These are phyloP conservation scores for Campopleginae sp. DNA, from an alignment of 2,888 invertebrate species.

Conservation along the genomic window DNA sequence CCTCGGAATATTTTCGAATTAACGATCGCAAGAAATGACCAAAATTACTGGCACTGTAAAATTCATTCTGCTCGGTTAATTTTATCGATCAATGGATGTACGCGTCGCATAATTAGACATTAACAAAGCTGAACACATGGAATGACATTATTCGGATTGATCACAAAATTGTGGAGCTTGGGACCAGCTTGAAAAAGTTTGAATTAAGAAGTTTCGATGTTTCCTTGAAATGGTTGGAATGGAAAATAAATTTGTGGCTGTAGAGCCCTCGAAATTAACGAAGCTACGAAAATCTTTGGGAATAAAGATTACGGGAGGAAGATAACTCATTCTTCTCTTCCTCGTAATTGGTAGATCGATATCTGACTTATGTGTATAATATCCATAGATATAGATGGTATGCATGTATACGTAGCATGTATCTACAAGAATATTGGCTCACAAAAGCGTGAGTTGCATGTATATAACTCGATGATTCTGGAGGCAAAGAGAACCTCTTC, in stretches of 20 bases:
- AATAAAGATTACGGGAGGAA: constrained; percentile 21
- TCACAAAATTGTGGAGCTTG: neutral
- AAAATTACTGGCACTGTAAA: neutral
- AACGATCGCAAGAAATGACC: neutral
- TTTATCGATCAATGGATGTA: neutral
- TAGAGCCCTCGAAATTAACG: neutral
- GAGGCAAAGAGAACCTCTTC: constrained; percentile 60
- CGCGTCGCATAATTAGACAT: neutral
- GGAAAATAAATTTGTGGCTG: constrained; percentile 27
- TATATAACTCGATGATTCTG: constrained; percentile 54
- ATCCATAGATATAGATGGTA: neutral
- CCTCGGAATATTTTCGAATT: neutral
- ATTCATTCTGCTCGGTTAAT: neutral
- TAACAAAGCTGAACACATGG: neutral
- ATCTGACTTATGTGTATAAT: constrained; percentile 7
- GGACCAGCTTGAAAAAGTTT: neutral
- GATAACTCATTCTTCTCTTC: constrained; percentile 40
- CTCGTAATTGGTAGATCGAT: constrained; percentile 60
- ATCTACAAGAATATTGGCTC: constrained; percentile 22
- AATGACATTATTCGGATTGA: neutral
- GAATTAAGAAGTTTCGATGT: constrained; percentile 13
- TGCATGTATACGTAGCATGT: constrained; percentile 34
- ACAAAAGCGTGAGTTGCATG: constrained; percentile 51
- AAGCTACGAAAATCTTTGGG: neutral
- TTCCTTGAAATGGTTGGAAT: constrained; percentile 24